These are phyloP conservation scores for Labrus mixtus DNA, from an alignment of 2,113 vertebrate genomes.

Conservation along the genomic window DNA sequence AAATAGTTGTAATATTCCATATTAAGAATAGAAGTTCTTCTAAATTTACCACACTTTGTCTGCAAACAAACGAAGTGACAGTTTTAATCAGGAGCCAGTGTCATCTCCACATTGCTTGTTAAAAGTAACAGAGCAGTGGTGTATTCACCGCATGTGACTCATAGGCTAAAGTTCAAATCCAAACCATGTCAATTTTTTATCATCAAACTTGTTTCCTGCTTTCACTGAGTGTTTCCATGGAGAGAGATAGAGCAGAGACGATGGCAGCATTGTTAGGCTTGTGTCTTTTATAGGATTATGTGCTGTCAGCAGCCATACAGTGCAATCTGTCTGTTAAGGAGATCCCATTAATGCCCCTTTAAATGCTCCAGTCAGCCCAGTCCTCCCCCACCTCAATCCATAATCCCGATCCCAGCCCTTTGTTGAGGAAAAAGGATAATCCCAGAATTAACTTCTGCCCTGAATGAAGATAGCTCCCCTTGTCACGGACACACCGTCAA, in stretches of 20 bases:
- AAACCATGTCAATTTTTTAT: no score
- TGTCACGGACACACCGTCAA: conserved; percentile 4
- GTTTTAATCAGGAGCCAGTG: not conserved
- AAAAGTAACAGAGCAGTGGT: not conserved
- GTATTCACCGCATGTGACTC: not conserved
- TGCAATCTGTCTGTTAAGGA: conserved; percentile 42
- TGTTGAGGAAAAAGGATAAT: conserved; percentile 60
- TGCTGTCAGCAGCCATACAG: conserved; percentile 30
- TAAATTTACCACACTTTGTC: not conserved
- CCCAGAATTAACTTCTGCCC: conserved; percentile 51
- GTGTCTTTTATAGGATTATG: conserved; percentile 39
- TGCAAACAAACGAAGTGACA: not conserved
- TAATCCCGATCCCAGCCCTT: conserved; percentile 54
- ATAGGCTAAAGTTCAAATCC: no score
- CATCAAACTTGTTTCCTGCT: not conserved
- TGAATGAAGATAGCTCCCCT: conserved; percentile 9
- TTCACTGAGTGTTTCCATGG: not conserved
- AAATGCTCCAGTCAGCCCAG: conserved; percentile 10
- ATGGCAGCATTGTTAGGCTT: conserved; percentile 1
- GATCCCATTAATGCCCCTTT: conserved; percentile 33
- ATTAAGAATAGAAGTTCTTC: not conserved
- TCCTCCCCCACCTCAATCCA: conserved; percentile 37
- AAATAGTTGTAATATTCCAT: not conserved
- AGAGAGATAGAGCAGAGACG: not conserved
- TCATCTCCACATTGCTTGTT: not conserved